A percentile compares a stretch with the other conserved stretches of the same genome.
These are phyloP conservation scores for Macquaria australasica DNA, from an alignment of 2,113 vertebrate species.

Conservation along the genomic window DNA sequence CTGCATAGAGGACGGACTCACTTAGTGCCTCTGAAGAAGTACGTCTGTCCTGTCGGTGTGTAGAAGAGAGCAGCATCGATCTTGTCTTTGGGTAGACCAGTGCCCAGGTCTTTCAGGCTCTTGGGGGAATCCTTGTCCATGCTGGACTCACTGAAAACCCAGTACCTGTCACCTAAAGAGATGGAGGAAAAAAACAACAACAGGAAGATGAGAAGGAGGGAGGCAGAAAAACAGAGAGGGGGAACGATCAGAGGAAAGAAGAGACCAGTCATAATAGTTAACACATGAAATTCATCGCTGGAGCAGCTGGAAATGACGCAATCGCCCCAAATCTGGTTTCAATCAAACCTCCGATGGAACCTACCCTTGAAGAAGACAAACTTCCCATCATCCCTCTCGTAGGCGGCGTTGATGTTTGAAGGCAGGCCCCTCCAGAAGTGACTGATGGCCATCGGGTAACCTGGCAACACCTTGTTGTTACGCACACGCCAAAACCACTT, in stretches of 20 bases:
- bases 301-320: constrained; percentile 1
- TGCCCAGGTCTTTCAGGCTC: constrained; percentile 88
- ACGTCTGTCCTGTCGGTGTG: constrained; percentile 92
- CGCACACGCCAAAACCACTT: constrained; percentile 94
- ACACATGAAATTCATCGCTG: constrained; percentile 1
- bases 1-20: constrained; percentile 72
- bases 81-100: constrained; percentile 88
- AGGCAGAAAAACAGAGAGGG: background rate
- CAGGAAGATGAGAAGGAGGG: background rate
- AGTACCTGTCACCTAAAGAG: constrained; percentile 88
- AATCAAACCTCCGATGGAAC: background rate
- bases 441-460: constrained; percentile 90
- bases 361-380: constrained; percentile 96
- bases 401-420: constrained; percentile 89
- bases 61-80: constrained; percentile 92
- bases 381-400: constrained; percentile 91
- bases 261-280: background rate
- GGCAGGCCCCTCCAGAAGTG: constrained; percentile 95
- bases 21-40: constrained; percentile 92
- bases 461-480: constrained; percentile 89
- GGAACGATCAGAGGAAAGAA: background rate
- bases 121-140: constrained; percentile 91
- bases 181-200: background rate
- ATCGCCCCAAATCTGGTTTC: background rate
- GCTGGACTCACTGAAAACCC: constrained; percentile 90